Evolutionary conservation across 2,888 invertebrate genomes (phyloP).

Genomic region (Autographa gamma): DNA sequence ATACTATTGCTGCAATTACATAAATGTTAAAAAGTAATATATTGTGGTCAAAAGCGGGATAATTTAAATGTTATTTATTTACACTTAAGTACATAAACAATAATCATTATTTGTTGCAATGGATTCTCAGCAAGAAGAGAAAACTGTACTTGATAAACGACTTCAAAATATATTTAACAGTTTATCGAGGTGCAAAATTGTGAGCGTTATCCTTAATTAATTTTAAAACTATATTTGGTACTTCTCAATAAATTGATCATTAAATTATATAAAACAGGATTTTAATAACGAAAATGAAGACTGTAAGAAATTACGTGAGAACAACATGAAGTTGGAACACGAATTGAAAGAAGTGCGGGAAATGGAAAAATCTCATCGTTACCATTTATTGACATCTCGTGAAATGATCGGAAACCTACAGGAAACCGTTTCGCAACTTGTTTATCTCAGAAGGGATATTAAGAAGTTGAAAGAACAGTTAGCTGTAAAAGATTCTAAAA

Average conservation of each 20-base stretch:
- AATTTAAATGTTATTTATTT: neutral
- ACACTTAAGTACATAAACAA: neutral
- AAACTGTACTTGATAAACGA: conserved; percentile 60
- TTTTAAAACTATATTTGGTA: neutral
- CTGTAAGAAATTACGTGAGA: conserved; percentile 73
- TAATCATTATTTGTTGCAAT: conserved; percentile 22
- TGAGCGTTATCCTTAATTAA: conserved; percentile 55
- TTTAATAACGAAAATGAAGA: conserved; percentile 77
- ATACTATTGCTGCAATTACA: too few relatives aligned
- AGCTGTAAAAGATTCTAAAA: conserved; percentile 67
- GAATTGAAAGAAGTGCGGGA: conserved; percentile 80
- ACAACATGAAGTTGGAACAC: conserved; percentile 74
- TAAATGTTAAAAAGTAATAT: too few relatives aligned
- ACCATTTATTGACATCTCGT: conserved; percentile 78
- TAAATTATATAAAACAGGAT: conserved; percentile 62
- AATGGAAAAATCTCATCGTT: conserved; percentile 82
- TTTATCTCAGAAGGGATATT: conserved; percentile 80
- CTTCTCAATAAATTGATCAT: conserved; percentile 5
- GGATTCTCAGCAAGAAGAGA: conserved; percentile 61
- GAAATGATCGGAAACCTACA: conserved; percentile 85
- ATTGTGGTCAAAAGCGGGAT: too few relatives aligned
- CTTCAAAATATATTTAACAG: conserved; percentile 74
- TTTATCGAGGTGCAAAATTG: conserved; percentile 80
- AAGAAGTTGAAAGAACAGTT: conserved; percentile 80
- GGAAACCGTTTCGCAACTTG: conserved; percentile 82